Evolutionary conservation across 1,140 invertebrate species (phyloP), one percentile per base, ranked within the genome.

Genomic region (Leptonema lineaticorne): DNA sequence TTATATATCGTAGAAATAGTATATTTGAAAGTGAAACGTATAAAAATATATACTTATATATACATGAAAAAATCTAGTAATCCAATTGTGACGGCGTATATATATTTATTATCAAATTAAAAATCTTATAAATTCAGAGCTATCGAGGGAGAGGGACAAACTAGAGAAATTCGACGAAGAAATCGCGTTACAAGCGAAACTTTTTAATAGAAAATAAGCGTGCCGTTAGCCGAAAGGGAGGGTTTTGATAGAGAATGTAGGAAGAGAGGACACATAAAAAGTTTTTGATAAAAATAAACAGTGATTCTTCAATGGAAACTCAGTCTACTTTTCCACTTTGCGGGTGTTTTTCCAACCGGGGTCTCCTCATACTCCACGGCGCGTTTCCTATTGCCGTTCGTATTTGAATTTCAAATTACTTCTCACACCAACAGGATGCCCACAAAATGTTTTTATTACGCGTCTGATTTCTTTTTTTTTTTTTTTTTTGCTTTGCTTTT

Each of bases 361-460:
- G n/a, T 26, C 41, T 37, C 7, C 37, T 24, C 16, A 9, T n/a
- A 18, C 16, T 28, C 41, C 65, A 50, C 26, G 69, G 68, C 66
- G 69, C 65, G 64, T 71, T 69, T 69, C 67, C 70, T 57, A 71
- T 71, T 68, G 70, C 70, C 67, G 62, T 16, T 66, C 62, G 67
- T 69, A 71, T 71, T 71, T 71, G 70, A 71, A 71, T 53, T 71
- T 71, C 70, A 71, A 69, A 71, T 71, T 65, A 69, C 70, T 71
- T 66, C 70, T 71, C 70, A 69, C 70, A 50, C 70, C 67, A 45
- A n/a, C 16, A 20, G 37, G 9, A 33, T 53, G 8, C n/a, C 66
- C 62, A 27, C 50, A 53, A 62, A 71, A 66, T 71, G 67, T 71
- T 71, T 71, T 71, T 71, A 71, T 71, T 71, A 71, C 67, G 62